Percentiles rank a stretch among this genome's conserved stretches.
phyloP scores from a whole-genome alignment of 2,888 invertebrate species.

The Sesia bembeciformis region DNA sequence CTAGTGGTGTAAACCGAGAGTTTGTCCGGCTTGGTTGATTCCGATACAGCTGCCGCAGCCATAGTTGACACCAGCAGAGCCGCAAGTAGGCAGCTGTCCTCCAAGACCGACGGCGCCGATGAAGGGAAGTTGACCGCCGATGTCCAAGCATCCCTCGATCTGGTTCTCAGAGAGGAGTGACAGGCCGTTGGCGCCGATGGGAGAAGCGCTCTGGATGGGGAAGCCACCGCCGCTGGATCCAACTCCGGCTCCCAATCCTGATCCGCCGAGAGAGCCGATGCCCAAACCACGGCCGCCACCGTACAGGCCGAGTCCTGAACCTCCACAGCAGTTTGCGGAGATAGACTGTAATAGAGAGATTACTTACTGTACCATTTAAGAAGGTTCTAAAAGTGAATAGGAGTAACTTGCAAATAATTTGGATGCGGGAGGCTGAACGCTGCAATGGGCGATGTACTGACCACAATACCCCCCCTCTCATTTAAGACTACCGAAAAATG shows the following conservation, averaged over 20 bases:
- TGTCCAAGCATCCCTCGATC: constrained; percentile 25
- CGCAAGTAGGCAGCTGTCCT: constrained; percentile 22
- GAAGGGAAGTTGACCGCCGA: constrained; percentile 35
- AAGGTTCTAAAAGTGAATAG: too few relatives aligned
- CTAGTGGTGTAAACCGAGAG: not conserved
- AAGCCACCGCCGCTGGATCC: not conserved
- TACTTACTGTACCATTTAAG: too few relatives aligned
- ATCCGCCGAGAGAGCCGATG: not conserved
- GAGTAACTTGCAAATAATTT: too few relatives aligned
- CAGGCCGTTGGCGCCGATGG: constrained; percentile 27
- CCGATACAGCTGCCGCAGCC: constrained; percentile 24
- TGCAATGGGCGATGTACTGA: too few relatives aligned
- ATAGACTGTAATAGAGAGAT: too few relatives aligned
- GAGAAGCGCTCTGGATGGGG: constrained; percentile 18
- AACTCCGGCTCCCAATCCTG: not conserved
- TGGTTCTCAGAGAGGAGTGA: constrained; percentile 25
- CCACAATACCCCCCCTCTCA: too few relatives aligned
- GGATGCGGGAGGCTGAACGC: too few relatives aligned
- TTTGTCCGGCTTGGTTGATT: not conserved
- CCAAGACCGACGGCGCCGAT: constrained; percentile 28
- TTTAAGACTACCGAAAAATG: too few relatives aligned
- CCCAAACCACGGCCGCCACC: not conserved
- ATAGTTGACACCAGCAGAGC: constrained; percentile 23
- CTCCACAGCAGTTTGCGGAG: too few relatives aligned
- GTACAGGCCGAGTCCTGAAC: not conserved